phyloP scores from a whole-genome alignment of 2,888 invertebrate genomes.

The Oligia strigilis region DNA sequence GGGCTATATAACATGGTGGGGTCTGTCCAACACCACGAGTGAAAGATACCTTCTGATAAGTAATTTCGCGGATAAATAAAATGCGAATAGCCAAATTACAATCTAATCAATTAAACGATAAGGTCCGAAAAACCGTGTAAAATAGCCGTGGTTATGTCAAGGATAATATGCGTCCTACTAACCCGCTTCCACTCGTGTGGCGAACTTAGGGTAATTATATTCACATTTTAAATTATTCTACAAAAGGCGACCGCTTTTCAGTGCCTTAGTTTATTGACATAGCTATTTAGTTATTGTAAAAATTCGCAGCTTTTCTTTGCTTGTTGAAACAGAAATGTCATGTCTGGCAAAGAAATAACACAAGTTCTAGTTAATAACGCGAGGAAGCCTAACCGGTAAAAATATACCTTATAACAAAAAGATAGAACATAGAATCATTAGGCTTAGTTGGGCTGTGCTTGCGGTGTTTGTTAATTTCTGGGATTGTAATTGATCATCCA shows the following conservation, averaged over 20 bases:
- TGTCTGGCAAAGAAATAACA: neutral
- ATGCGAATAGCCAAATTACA: slow-evolving; percentile 9
- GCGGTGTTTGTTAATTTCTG: neutral
- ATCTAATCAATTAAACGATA: slow-evolving; percentile 61
- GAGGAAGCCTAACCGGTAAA: neutral
- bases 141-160: slow-evolving; percentile 76
- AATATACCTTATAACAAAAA: neutral
- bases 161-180: slow-evolving; percentile 78
- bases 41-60: neutral
- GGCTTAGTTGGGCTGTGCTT: neutral
- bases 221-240: slow-evolving; percentile 32
- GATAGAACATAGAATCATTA: no score
- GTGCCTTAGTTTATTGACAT: neutral
- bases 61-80: slow-evolving; percentile 11
- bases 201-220: slow-evolving; percentile 45
- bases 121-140: slow-evolving; percentile 63
- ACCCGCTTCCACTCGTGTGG: slow-evolving; percentile 66
- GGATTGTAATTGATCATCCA: neutral
- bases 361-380: neutral
- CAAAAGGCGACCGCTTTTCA: slow-evolving; percentile 26
- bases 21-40: neutral
- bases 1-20: neutral
- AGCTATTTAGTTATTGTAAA: neutral
- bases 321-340: neutral
- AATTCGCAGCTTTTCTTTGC: neutral